Base-by-base conservation (phyloP, 2,113 vertebrate species). In the Telmatochromis sp. region DNA sequence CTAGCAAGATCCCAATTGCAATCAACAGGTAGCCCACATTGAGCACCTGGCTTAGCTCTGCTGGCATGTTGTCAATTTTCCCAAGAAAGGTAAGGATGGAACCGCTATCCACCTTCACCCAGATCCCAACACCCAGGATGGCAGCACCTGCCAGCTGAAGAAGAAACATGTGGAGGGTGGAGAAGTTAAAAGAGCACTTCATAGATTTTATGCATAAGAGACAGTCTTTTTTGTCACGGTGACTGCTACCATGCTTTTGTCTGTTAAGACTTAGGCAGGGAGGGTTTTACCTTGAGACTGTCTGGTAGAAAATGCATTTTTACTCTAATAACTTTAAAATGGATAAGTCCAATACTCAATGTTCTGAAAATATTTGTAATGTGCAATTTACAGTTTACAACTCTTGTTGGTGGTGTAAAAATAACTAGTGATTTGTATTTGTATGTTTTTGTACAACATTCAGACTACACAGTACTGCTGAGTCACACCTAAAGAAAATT, bases 11-110 rank as follows among this genome's bases (percentile, higher is more conserved):
- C 1, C 97, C 97, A 1, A 97, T 15, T 0, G 95, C 96, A 1
- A 97, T 97, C 92, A 97, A 92, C 86, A 97, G 94, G 91, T 97
- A 97, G 14, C 95, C 96, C 78, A 97, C 96, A 2, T 97, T 96
- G 21, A 96, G 90, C 40, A 97, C 73, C 92, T 97, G 96, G 11
- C 57, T 84, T 14, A 97, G 88, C 68, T 95, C 88, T 2, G 84
- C 0, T 0, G 96, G 91, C 0, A 86, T 91, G 3, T 90, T n/a
- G 0, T 92, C 54, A 3, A 96, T 91, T 2, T 90, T 82, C 12
- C 92, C 93, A 1, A 97, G 89, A 71, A 97, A 50, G 10, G 33
- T 35, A 21, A 96, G 11, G 86, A 97, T 47, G 26, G 97, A 97
- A 42, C 93, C 81, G 3, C 95, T 96, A 89, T 97, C 96, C 91